Conservation (phyloP, 2,888 invertebrate species). For the Caenorhabditis zanzibari region DNA sequence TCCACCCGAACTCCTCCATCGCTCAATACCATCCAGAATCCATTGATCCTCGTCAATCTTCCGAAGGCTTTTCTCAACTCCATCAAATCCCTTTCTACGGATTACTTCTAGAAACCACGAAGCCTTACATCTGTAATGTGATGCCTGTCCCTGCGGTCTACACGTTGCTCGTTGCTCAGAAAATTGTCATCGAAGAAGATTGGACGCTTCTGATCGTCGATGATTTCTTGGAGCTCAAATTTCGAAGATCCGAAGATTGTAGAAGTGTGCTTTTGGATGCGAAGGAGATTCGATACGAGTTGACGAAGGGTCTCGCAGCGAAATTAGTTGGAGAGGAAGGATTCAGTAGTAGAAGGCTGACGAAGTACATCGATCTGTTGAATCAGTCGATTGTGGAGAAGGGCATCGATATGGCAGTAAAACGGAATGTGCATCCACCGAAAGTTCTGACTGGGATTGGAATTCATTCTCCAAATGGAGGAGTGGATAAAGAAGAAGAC, state of each 20-base stretch:
- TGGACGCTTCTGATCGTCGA: conserved; percentile 62
- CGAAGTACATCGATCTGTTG: conserved; percentile 57
- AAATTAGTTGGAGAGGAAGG: conserved; percentile 60
- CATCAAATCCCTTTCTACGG: conserved; percentile 79
- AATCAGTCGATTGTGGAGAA: conserved; percentile 59
- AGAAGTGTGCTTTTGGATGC: conserved; percentile 60
- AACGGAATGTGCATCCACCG: conserved; percentile 71
- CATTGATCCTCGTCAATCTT: conserved; percentile 66
- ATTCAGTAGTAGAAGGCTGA: conserved; percentile 56
- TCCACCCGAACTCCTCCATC: conserved; percentile 80
- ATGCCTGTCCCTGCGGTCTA: conserved; percentile 73
- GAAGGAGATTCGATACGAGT: conserved; percentile 64
- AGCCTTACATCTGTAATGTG: conserved; percentile 77
- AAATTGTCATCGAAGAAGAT: conserved; percentile 62
- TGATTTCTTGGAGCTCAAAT: conserved; percentile 71
- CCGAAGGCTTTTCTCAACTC: conserved; percentile 57
- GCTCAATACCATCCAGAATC: conserved; percentile 77
- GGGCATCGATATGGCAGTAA: conserved; percentile 58
- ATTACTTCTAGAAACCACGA: conserved; percentile 80
- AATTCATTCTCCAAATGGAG: conserved; percentile 70
- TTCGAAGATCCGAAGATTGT: conserved; percentile 61
- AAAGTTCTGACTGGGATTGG: conserved; percentile 69
- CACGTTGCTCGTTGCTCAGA: conserved; percentile 70
- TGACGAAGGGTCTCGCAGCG: conserved; percentile 65
- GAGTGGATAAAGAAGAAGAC: conserved; percentile 63